These are phyloP conservation scores for Temnothorax curvispinosus DNA, from an alignment of 1,140 invertebrate species.

Conservation along the genomic window DNA sequence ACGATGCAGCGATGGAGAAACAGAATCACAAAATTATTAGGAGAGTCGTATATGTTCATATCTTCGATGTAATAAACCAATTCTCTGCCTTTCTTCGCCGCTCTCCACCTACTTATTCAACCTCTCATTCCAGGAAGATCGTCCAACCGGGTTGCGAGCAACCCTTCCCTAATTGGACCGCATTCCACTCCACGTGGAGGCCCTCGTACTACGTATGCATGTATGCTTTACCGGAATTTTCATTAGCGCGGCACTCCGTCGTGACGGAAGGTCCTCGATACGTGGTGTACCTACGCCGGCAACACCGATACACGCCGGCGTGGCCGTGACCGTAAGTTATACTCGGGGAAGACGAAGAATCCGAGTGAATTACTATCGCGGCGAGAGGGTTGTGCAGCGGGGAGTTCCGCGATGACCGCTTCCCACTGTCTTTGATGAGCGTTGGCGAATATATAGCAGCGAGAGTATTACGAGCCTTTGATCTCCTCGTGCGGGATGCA, in stretches of 20 bases:
- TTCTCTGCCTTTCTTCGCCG: conserved; percentile 59
- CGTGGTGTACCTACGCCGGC: conserved; percentile 64
- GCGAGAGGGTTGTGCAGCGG: conserved; percentile 32
- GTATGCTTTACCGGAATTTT: conserved; percentile 82
- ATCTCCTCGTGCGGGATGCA: conserved; percentile 53
- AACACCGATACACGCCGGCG: conserved; percentile 68
- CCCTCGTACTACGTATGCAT: conserved; percentile 46
- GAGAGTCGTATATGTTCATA: conserved; percentile 70
- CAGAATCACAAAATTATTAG: conserved; percentile 71
- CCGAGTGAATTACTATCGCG: conserved; percentile 47
- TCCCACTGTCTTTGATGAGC: conserved; percentile 55
- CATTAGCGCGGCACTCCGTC: conserved; percentile 82
- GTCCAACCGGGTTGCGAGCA: conserved; percentile 60
- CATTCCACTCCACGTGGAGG: conserved; percentile 75
- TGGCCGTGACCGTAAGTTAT: conserved; percentile 51
- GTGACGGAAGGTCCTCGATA: conserved; percentile 80
- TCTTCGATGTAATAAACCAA: conserved; percentile 79
- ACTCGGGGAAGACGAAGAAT: conserved; percentile 22
- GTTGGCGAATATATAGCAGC: conserved; percentile 45
- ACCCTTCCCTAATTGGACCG: conserved; percentile 82
- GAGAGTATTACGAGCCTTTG: conserved; percentile 36
- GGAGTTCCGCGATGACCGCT: conserved; percentile 42
- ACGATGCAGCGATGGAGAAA: conserved; percentile 36
- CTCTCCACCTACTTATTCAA: background rate
- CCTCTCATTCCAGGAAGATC: conserved; percentile 57